Base-by-base conservation (phyloP, 53 echinoderm and acorn worm species). In the Glandiceps talaboti region DNA sequence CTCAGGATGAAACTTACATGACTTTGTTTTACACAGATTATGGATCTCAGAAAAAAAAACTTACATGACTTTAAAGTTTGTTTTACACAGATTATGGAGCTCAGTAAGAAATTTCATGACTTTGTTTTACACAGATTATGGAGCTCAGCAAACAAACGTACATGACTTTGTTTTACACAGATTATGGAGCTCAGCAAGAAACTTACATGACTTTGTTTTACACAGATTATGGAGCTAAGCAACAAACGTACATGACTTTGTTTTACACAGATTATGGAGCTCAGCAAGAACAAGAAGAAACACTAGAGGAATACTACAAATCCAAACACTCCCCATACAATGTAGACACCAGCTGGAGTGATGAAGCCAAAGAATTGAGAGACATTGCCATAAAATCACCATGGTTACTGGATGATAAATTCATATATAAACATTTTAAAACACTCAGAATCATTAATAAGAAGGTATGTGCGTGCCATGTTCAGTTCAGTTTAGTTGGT, bases 331-430 rank as follows among this genome's bases (percentile, higher is more conserved):
- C 99, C 28, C 99, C 99, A 14, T 99, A 99, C 89, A 91, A 89
- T 29, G 93, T 94, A 26, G 99, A 99, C 80, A 93, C 92, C 85
- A 94, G 86, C 76, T 94, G 93, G 99, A 99, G 99, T 76, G 82
- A 85, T 26, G 99, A 99, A 79, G 99, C 99, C 31, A 85, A 86
- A 29, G 82, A 89, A 80, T 81, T 99, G 27, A 74, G 99, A 33
- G 99, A 99, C 73, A 86, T 91, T 14, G 99, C 99, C 0, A 93
- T 99, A 77, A 93, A 99, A 82, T 93, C 91, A 32, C 99, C 99
- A 10, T 99, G 99, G 99, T 85, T 94, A 27, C 89, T 99, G 74
- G 89, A 85, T 31, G 75, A 78, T 33, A 82, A 91, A 29, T 99
- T 99, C 77, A 94, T 99, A 32, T 88, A 89, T 14, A 86, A 82